Evolutionary conservation across 2,888 invertebrate species (phyloP), one percentile per base, ranked within the genome.

Genomic region (Peribatodes rhomboidaria): DNA sequence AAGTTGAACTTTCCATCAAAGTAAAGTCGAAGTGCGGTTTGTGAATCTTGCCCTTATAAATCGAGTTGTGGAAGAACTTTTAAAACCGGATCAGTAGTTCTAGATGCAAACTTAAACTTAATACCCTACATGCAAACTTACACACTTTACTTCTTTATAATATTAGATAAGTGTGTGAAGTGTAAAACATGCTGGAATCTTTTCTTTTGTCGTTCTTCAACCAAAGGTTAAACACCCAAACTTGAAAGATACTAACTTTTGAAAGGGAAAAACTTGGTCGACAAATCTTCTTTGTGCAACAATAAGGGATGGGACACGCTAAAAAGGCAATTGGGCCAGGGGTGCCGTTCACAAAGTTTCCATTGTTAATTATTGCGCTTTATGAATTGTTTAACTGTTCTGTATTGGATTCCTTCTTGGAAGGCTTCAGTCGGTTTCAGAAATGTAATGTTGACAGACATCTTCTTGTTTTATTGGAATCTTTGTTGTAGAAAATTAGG

Each of bases 201-300:
- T 41, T 16, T 46, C n/a, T n/a, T 8, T 22, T 46, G 27, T 31
- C 33, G 9, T 20, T 49, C 18, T 31, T n/a, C 27, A 18, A 18
- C 18, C 20, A 1, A 44, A 46, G 44, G 61, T 50, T 49, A 56
- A 62, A 27, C 37, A 16, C 1, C 44, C 27, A 46, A 62, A 52
- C 57, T 57, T 39, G 8, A 50, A 42, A 44, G 44, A 20, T 16
- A 42, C 42, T 1, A 55, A 55, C 55, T 55, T 55, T 18, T 44
- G 55, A 33, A 44, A 55, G 33, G 31, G 35, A 37, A 44, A 50
- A 63, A 52, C 44, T 63, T 63, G 9, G 10, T 11, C 35, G 46
- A 57, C 62, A 52, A 57, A 63, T 63, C 52, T 47, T 31, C 33
- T 57, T 52, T 52, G 42, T 33, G 55, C 55, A 42, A 55, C 16